Base-by-base conservation (phyloP, 2,797 vertebrate species). In the Alfaro cultratus region DNA sequence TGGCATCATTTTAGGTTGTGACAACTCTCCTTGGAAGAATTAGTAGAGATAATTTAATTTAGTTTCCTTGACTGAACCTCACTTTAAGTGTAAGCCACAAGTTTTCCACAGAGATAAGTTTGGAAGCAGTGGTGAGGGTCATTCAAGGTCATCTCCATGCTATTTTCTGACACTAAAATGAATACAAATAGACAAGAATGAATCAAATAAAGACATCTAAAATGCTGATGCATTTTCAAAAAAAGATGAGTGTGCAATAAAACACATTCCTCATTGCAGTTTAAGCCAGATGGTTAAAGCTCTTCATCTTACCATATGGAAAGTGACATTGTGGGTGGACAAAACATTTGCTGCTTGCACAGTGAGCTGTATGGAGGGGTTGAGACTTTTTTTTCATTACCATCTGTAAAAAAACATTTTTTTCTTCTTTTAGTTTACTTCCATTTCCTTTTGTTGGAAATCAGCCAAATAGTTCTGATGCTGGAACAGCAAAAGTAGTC, bases 261-360 rank as follows among this genome's bases (percentile, higher is more conserved):
- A 46, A 13, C 1, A 15, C 23, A 26, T 43, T n/a, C 41, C 67
- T 26, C 39, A 2, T 16, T 45, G 12, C 41, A n/a, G 6, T 2
- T 70, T 70, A 21, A 41, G 67, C 68, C n/a, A n/a, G 68, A 45
- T 71, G 64, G 36, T n/a, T 36, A 68, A 41, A 68, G 39, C 11
- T 4, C 39, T 41, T 23, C 64, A 26, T 21, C 4, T 68, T 26
- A 23, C 4, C 36, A 68, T 41, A 41, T 41, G 36, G 64, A 68
- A 68, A 68, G 5, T 68, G 9, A 68, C 26, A 23, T 41, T 39
- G 39, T 26, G 7, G 21, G 36, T 26, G 39, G 41, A n/a, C 23
- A 29, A 71, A 71, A 4, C 68, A 45, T 34, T 43, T 71, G 41
- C 41, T 45, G 41, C 41, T 45, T 45, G 26, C 11, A 45, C 26